Conservation (phyloP, 2,113 vertebrate species). For the Gymnogyps californianus region DNA sequence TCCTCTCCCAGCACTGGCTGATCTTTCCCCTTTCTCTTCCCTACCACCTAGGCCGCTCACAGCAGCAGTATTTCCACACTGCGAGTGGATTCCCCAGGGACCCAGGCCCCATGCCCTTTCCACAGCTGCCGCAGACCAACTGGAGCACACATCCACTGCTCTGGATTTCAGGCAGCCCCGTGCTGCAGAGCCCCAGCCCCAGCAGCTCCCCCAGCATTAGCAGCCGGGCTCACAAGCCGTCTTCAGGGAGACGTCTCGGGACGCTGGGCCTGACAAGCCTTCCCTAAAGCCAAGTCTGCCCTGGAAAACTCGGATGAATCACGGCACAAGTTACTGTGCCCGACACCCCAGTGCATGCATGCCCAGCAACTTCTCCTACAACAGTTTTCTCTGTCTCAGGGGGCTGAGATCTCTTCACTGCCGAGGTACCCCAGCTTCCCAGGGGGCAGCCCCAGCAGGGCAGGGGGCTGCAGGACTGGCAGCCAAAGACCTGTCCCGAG, state of each 20-base stretch:
- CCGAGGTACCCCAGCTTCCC: neutral
- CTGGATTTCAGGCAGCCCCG: neutral
- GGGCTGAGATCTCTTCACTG: neutral
- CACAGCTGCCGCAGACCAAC: accelerated
- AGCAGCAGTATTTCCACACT: neutral
- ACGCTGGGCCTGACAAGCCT: neutral
- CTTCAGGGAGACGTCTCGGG: neutral
- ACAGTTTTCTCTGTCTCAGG: too few relatives aligned
- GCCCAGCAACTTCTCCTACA: neutral
- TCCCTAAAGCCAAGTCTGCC: neutral
- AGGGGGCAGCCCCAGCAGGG: neutral
- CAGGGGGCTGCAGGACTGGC: neutral
- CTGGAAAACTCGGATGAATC: neutral
- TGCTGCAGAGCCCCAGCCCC: neutral
- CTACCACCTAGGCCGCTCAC: neutral
- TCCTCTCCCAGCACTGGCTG: neutral
- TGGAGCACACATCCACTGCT: accelerated
- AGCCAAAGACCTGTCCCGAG: neutral
- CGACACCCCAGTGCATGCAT: accelerated
- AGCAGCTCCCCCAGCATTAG: neutral
- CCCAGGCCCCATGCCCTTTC: too few relatives aligned
- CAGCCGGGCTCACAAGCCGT: too few relatives aligned
- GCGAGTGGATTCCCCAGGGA: too few relatives aligned
- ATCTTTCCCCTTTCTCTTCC: neutral
- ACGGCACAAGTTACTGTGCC: accelerated